Base-by-base conservation (phyloP, 1,140 invertebrate species). In the Bombus confusus region DNA sequence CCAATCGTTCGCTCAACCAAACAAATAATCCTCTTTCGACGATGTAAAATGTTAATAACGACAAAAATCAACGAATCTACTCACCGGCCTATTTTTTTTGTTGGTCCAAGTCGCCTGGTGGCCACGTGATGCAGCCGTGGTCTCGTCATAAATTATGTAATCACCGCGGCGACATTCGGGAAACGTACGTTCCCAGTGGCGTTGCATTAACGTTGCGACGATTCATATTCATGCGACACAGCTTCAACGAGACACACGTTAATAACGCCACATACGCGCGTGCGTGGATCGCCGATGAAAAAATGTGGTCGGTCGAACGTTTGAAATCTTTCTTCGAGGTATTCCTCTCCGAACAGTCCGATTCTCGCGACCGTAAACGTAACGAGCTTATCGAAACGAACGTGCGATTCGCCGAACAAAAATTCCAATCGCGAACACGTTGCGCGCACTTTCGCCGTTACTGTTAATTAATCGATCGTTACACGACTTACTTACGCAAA, bases 391-490 rank as follows among this genome's bases (percentile, higher is more conserved):
- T 52, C 18, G 18, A 52, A 52, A 52, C 66, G 34, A 69, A 22
- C 34, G 37, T 5, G 12, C 52, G 47, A 31, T 6, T 37, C 52
- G 31, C 28, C 10, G 52, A 31, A n/a, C 13, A 47, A 31, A 74
- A 52, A 13, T 52, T 3, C 5, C 1, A 37, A 28, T 15, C 18
- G 31, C 15, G n/a, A 28, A 2, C 28, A 37, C 41, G 31, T 28
- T 43, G 25, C 25, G 25, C 75, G 34, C 75, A 28, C 39, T 34
- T 37, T 15, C 6, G 15, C n/a, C 47, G 47, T 78, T 74, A 73
- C 71, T 78, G 85, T 71, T 66, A 76, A 88, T 86, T 66, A 77
- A 86, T 86, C 66, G 85, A 72, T 85, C 85, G 86, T 75, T 74
- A 62, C 62, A 13, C 57, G 31, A 59, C 76, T 79, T 82, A 85